Percentiles rank a stretch among this genome's conserved stretches.
phyloP scores from a whole-genome alignment of 2,888 invertebrate species.

The Pyrgus malvae region DNA sequence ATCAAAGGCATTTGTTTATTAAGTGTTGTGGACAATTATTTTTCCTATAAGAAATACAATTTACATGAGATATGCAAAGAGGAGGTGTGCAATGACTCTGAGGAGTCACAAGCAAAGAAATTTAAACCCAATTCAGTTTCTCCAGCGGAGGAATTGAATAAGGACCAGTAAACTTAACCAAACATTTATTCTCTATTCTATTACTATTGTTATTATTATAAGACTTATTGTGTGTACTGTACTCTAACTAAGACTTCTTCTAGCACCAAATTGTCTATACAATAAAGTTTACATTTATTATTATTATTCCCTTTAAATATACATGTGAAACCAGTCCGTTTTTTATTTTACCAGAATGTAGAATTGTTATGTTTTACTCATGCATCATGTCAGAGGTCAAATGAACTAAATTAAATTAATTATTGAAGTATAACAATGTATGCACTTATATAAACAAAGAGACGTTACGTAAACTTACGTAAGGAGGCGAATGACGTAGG shows the following conservation, averaged over 20 bases:
- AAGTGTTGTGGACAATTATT: conserved; percentile 90
- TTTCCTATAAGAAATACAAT: conserved; percentile 92
- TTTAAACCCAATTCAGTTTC: conserved; percentile 55
- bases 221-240: conserved; percentile 50
- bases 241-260: conserved; percentile 57
- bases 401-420: not conserved
- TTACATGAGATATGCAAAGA: conserved; percentile 84
- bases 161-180: conserved; percentile 46
- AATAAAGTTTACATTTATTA: conserved; percentile 27
- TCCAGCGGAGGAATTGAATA: conserved; percentile 48
- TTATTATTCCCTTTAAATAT: conserved; percentile 35
- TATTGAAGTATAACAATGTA: conserved; percentile 4
- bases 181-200: conserved; percentile 44
- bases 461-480: conserved; percentile 18
- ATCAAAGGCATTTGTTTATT: conserved; percentile 90
- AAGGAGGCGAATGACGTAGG: conserved; percentile 14
- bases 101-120: conserved; percentile 69
- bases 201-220: conserved; percentile 55
- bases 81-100: conserved; percentile 59
- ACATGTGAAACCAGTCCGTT: conserved; percentile 25
- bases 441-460: conserved; percentile 4
- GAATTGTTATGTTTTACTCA: not conserved
- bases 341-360: not conserved
- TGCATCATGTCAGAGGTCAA: not conserved
- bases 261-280: conserved; percentile 60